Evolutionary conservation across 2,888 invertebrate genomes (phyloP).

Genomic region (Tachina grossa): DNA sequence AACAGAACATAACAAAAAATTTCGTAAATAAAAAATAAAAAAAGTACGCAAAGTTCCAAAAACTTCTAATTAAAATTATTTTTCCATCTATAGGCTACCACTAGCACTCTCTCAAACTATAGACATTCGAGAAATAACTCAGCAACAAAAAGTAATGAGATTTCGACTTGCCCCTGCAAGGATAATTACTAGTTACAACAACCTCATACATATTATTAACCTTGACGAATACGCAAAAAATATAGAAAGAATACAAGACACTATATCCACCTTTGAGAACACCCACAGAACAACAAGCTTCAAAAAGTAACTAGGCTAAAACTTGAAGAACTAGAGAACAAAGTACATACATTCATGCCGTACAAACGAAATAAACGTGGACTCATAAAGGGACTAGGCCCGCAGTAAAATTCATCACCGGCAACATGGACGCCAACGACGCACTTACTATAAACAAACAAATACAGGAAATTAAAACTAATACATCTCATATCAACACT

Average conservation of each 20-base stretch:
- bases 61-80: conserved; percentile 2
- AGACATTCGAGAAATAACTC: conserved; percentile 4
- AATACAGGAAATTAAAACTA: conserved; percentile 15
- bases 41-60: not conserved
- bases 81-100: not conserved
- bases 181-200: conserved; percentile 15
- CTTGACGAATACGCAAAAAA: too few relatives aligned
- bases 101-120: conserved; percentile 3
- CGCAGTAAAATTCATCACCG: conserved; percentile 65
- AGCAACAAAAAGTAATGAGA: conserved; percentile 20
- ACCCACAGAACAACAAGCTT: conserved; percentile 1
- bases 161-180: conserved; percentile 16
- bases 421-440: conserved; percentile 57
- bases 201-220: not conserved
- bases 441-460: conserved; percentile 22
- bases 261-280: not conserved
- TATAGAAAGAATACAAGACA: too few relatives aligned
- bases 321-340: conserved; percentile 39
- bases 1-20: conserved; percentile 1
- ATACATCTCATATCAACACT: not conserved
- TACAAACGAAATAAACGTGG: conserved; percentile 32
- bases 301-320: conserved; percentile 37
- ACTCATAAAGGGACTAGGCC: conserved; percentile 60
- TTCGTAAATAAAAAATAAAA: conserved; percentile 28
- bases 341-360: conserved; percentile 11